phyloP scores from a whole-genome alignment of 2,113 vertebrate genomes.

The Brachirus orientalis region DNA sequence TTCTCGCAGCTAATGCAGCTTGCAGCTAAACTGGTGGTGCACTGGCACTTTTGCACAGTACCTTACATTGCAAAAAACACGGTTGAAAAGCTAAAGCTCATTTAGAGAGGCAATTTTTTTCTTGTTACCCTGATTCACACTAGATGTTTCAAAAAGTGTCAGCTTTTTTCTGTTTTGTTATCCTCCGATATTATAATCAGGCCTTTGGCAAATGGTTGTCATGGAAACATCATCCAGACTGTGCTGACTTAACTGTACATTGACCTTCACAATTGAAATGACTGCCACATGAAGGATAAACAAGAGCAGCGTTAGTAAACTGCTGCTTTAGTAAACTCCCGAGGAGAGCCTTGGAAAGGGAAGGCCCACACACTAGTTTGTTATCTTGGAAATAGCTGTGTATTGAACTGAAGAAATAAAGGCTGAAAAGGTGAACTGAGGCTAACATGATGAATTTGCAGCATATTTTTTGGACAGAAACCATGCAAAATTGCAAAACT shows the following conservation, averaged over 20 bases:
- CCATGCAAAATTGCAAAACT: slow-evolving; percentile 47
- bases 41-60: no score
- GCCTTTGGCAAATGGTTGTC: slow-evolving; percentile 62
- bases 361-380: slow-evolving; percentile 6
- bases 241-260: slow-evolving; percentile 51
- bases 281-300: slow-evolving; percentile 49
- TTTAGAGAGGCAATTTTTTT: background rate
- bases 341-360: slow-evolving; percentile 17
- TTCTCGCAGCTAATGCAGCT: no score
- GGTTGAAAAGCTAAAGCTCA: background rate
- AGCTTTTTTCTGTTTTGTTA: slow-evolving; percentile 35
- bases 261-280: slow-evolving; percentile 57
- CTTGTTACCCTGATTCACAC: background rate
- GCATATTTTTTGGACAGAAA: slow-evolving; percentile 44
- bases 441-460: slow-evolving; percentile 25
- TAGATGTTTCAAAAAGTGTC: background rate
- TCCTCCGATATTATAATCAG: slow-evolving; percentile 49
- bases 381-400: slow-evolving; percentile 30
- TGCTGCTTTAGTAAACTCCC: background rate
- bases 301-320: slow-evolving; percentile 11
- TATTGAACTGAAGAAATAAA: slow-evolving; percentile 46
- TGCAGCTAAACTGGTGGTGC: no score
- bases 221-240: slow-evolving; percentile 71
- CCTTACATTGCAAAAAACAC: background rate
- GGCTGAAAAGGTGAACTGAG: slow-evolving; percentile 46